Evolutionary conservation across 2,888 invertebrate genomes (phyloP), one percentile per base, ranked within the genome.

Genomic region (Rhabditoides inermis): DNA sequence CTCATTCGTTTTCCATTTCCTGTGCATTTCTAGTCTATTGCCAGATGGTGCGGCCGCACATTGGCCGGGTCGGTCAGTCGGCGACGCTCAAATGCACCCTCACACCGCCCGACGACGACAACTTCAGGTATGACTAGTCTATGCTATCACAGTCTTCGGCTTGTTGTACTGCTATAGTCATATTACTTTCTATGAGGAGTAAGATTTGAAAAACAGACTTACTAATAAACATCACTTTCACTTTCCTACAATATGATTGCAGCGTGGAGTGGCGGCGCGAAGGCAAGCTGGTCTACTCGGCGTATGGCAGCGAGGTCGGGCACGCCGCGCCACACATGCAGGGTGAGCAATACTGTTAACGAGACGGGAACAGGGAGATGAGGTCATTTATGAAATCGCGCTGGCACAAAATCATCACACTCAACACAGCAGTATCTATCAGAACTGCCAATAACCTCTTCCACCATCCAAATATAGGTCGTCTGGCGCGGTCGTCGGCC

Each of bases 11-110:
- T n/a, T n/a, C n/a, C n/a, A n/a, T n/a, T n/a, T n/a, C n/a, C n/a
- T n/a, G n/a, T n/a, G n/a, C n/a, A n/a, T n/a, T n/a, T n/a, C n/a
- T n/a, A n/a, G n/a, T n/a, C n/a, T n/a, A n/a, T n/a, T n/a, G n/a
- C n/a, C n/a, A n/a, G n/a, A n/a, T n/a, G 45, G 44, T 50, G 50
- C 50, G 50, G 1, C 42, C 50, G 6, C 50, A 50, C 20, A 44
- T 42, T 42, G 50, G 44, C 1, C 44, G 50, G 1, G n/a, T 37
- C 22, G 50, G 50, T 18, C 45, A 44, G 3, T 36, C 50, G 28
- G 26, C 36, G 1, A 50, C 50, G 15, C 37, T 50, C 23, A 50
- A 45, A 5, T 50, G 50, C 45, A 45, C 44, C 1, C 28, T 50
- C 7, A 37, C 20, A 18, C 23, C 26, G 28, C 50, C 50, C 1